These are phyloP conservation scores for Oryctes rhinoceros DNA, from an alignment of 1,140 invertebrate genomes.

Conservation along the genomic window DNA sequence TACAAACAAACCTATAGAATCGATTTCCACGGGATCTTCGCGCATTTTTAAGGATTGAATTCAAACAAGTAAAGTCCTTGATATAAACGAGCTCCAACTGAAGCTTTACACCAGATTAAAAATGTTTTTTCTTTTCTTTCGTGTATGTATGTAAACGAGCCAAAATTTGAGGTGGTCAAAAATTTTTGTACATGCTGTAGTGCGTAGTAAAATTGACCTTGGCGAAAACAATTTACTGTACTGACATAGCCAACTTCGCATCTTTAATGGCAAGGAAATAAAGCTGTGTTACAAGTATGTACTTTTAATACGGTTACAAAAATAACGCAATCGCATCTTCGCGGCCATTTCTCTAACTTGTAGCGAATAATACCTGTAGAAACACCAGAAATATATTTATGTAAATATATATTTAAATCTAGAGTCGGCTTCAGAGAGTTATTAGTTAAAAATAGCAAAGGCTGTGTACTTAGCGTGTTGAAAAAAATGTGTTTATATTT, in stretches of 20 bases:
- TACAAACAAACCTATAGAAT: no score
- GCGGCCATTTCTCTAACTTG: no score
- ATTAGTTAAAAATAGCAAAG: neutral
- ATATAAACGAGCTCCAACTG: no score
- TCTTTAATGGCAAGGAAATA: neutral
- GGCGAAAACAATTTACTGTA: neutral
- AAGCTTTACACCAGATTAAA: no score
- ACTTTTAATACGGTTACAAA: no score
- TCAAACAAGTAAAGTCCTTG: no score
- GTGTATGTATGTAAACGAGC: no score
- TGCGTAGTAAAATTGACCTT: neutral
- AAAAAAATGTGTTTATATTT: slow-evolving; percentile 9
- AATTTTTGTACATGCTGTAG: neutral
- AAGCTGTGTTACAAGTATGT: neutral
- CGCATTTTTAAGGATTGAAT: no score
- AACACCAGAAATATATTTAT: neutral
- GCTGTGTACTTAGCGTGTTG: neutral
- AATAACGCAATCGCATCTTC: no score
- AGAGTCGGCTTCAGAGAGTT: neutral
- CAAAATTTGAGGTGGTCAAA: neutral
- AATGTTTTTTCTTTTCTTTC: no score
- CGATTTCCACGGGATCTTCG: no score
- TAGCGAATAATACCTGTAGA: no score
- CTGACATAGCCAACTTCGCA: neutral
- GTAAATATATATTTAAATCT: slow-evolving; percentile 12